Evolutionary conservation across 2,797 vertebrate genomes (phyloP).

Genomic region (Pachyuromys duprasi): DNA sequence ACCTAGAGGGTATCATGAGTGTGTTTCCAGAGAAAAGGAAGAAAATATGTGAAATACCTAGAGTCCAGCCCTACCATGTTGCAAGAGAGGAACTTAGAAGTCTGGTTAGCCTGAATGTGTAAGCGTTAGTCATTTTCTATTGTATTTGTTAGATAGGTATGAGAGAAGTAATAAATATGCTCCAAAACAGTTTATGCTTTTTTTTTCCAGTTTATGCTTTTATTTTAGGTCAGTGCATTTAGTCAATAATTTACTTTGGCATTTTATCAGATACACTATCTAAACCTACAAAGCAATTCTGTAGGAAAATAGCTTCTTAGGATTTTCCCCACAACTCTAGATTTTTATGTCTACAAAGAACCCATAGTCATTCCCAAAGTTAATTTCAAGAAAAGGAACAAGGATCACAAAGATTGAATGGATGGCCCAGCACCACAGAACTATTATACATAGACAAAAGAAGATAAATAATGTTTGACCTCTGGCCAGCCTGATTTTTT

Average conservation of each 20-base stretch:
- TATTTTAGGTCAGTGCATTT: slow-evolving; percentile 28
- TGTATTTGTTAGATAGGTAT: slow-evolving; percentile 6
- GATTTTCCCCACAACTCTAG: neutral
- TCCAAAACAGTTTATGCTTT: neutral
- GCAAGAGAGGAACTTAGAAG: neutral
- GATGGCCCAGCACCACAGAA: neutral
- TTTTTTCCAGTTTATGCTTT: neutral
- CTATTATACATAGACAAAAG: neutral
- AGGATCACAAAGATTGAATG: neutral
- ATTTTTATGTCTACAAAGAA: slow-evolving; percentile 12
- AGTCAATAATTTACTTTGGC: slow-evolving; percentile 56
- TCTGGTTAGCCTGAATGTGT: neutral
- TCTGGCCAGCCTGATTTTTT: slow-evolving; percentile 1
- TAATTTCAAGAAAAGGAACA: neutral
- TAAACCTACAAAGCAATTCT: neutral
- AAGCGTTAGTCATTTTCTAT: neutral
- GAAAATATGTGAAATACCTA: neutral
- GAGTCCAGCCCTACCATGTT: neutral
- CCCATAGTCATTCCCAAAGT: neutral
- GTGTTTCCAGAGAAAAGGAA: neutral
- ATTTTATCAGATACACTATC: slow-evolving; percentile 26
- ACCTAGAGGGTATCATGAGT: neutral
- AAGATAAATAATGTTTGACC: neutral
- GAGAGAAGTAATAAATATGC: slow-evolving; percentile 42
- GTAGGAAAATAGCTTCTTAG: slow-evolving; percentile 38